phyloP scores from a whole-genome alignment of 2,113 vertebrate genomes.

The Alligator sinensis region DNA sequence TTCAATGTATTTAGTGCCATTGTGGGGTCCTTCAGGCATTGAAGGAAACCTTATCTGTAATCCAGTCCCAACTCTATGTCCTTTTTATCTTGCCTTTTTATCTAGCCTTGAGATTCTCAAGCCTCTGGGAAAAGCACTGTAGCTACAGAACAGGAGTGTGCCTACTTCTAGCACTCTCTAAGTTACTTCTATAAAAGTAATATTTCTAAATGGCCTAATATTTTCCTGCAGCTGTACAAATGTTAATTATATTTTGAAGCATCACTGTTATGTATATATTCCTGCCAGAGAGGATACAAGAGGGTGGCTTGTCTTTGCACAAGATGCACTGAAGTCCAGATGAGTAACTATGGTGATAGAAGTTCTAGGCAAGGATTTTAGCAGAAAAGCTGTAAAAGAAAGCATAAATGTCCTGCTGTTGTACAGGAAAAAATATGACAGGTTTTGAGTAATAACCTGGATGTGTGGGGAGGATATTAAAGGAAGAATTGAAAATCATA shows the following conservation, averaged over 20 bases:
- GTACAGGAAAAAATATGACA: neutral
- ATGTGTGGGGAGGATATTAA: neutral
- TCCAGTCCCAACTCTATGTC: neutral
- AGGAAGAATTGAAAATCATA: accelerated
- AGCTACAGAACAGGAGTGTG: neutral
- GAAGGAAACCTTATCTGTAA: slow-evolving; percentile 17
- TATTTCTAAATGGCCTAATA: neutral
- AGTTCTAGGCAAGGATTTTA: accelerated
- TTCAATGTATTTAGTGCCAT: slow-evolving; percentile 28
- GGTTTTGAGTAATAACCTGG: neutral
- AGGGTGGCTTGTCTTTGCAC: neutral
- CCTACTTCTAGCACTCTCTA: neutral
- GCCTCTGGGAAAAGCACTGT: neutral
- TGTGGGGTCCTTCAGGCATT: neutral
- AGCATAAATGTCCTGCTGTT: neutral
- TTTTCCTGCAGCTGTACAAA: neutral
- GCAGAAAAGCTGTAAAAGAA: neutral
- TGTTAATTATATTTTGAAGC: neutral
- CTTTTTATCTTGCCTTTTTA: neutral
- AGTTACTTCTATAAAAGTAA: neutral
- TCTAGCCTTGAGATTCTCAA: neutral
- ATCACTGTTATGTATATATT: neutral
- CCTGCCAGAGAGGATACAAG: neutral
- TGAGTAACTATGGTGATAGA: neutral
- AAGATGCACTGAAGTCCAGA: neutral